phyloP scores from a whole-genome alignment of 1,140 invertebrate species.

The Helicoverpa zea region DNA sequence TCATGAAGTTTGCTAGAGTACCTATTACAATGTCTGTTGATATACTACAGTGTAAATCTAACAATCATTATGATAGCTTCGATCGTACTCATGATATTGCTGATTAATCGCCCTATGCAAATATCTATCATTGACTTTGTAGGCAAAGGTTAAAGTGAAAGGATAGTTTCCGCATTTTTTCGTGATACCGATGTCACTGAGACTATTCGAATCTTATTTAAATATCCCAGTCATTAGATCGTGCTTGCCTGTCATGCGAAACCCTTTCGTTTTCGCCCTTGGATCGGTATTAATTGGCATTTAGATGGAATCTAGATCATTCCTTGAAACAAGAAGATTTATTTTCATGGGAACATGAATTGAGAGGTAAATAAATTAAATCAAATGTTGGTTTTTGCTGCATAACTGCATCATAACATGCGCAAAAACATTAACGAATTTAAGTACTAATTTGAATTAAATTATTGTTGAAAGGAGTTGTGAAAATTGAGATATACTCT shows the following conservation, averaged over 20 bases:
- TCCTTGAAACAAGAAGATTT: slow-evolving; percentile 22
- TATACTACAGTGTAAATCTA: no score
- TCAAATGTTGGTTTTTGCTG: background rate
- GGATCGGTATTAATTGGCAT: slow-evolving; percentile 35
- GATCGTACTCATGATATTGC: no score
- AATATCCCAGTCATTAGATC: slow-evolving; percentile 62
- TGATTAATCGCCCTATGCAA: background rate
- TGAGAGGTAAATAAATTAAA: background rate
- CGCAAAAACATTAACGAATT: no score
- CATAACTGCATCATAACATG: background rate
- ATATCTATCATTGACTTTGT: background rate
- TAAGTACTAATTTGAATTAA: no score
- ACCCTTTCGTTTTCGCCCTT: slow-evolving; percentile 59
- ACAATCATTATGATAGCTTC: no score
- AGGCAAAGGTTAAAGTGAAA: background rate
- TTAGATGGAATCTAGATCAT: background rate
- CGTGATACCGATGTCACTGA: background rate
- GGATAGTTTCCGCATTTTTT: slow-evolving; percentile 20
- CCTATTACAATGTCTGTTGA: no score
- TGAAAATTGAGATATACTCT: no score
- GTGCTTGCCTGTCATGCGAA: slow-evolving; percentile 49
- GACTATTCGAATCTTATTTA: slow-evolving; percentile 6
- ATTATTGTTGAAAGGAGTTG: no score
- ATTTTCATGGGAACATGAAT: slow-evolving; percentile 18
- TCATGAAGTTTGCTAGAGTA: no score